Conservation (phyloP, 2,797 vertebrate genomes). For the Enteromius viviparus region DNA sequence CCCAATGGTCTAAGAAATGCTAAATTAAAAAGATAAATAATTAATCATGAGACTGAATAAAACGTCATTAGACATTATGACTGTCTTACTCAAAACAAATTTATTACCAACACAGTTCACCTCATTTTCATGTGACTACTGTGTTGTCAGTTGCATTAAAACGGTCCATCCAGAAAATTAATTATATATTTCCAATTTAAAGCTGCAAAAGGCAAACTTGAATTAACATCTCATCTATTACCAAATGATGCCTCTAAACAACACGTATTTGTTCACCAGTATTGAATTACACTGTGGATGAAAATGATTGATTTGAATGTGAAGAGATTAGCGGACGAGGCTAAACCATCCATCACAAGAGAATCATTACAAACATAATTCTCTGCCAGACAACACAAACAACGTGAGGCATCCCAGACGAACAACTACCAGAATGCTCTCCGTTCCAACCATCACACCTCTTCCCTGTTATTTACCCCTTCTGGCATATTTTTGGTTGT, state of each 20-base stretch:
- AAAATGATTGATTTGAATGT: conserved; percentile 57
- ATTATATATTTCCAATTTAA: conserved; percentile 36
- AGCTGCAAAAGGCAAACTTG: conserved; percentile 21
- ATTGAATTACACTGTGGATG: conserved; percentile 62
- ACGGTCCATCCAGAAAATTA: conserved; percentile 4
- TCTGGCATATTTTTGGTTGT: conserved; percentile 50
- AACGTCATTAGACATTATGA: conserved; percentile 6
- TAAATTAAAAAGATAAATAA: conserved; percentile 6
- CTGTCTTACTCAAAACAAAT: not conserved
- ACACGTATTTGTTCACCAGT: conserved; percentile 54
- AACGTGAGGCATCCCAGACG: conserved; percentile 42
- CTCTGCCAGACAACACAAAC: conserved; percentile 38
- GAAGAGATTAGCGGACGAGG: conserved; percentile 52
- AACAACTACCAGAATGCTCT: conserved; percentile 41
- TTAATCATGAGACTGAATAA: conserved; percentile 3
- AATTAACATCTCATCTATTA: conserved; percentile 46
- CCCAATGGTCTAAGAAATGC: not conserved
- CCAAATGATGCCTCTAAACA: conserved; percentile 38
- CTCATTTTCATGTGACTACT: not conserved
- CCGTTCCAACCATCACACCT: conserved; percentile 46
- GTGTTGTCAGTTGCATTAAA: conserved; percentile 11
- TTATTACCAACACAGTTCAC: not conserved
- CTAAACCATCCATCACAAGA: conserved; percentile 53
- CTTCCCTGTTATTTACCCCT: conserved; percentile 60
- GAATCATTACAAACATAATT: conserved; percentile 53